Conservation (phyloP, 2,797 vertebrate genomes). For the Scyliorhinus canicula region DNA sequence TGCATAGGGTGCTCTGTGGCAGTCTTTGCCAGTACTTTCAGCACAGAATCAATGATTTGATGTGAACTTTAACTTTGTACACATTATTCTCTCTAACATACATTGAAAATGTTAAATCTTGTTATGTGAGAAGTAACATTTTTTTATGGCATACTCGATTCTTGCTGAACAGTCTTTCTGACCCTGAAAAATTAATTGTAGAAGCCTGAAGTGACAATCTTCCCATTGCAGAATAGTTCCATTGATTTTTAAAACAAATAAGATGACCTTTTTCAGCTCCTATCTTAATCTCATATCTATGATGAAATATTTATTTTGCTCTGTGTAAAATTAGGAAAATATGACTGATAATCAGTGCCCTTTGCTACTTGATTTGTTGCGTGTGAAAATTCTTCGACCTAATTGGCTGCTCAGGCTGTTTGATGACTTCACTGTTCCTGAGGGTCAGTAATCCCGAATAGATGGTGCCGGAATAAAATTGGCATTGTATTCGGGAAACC, state of each 20-base stretch:
- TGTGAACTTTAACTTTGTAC: no score
- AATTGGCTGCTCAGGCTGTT: no score
- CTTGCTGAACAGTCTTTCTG: neutral
- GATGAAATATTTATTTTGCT: neutral
- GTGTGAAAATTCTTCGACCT: no score
- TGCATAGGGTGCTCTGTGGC: neutral
- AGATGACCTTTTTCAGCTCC: neutral
- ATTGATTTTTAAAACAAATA: neutral
- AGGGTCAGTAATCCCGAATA: neutral
- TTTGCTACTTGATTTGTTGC: neutral
- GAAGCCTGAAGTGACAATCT: neutral
- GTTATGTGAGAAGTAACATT: neutral
- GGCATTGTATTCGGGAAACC: neutral
- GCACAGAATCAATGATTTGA: neutral
- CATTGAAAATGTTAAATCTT: no score
- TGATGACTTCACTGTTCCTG: no score
- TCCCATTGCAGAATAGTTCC: neutral
- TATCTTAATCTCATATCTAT: neutral
- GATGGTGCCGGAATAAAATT: neutral
- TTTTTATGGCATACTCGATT: neutral
- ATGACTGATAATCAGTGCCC: neutral
- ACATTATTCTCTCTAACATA: neutral
- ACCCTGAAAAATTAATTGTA: neutral
- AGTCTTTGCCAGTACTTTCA: neutral
- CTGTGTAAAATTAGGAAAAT: neutral